Evolutionary conservation across 2,113 vertebrate species (phyloP), one percentile per base, ranked within the genome.

Genomic region (Poicephalus gulielmi): DNA sequence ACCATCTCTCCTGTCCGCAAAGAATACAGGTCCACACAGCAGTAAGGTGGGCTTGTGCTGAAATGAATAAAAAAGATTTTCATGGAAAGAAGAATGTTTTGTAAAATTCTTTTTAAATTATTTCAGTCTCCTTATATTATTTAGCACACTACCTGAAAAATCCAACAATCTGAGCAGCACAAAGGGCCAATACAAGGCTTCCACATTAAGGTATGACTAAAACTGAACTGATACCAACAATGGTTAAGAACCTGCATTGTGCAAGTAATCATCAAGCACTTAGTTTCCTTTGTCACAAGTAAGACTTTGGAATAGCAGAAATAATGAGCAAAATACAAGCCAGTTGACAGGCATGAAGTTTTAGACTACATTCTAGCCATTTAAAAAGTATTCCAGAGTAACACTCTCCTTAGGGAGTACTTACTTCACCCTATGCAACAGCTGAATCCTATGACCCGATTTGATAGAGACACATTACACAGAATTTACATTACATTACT

Each of bases 1-100:
- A 99, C 99, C 98, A 99, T 99, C 95, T 99, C 99, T 31, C 99
- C 99, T 3, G 99, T 99, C 63, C 99, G 98, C 78, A 99, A 97
- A 66, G 99, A 99, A 92, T 99, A 99, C 13, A 99, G 98, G 98
- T 99, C 99, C 49, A 99, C 99, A 84, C 99, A 99, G 84, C 99
- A 99, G 95, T 99, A 99, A 4, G 99, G 99, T 8, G 99, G 99
- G 95, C 99, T 99, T 31, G 99, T 99, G 90, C 99, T 99, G 94
- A 68, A 98, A 98, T 31, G 92, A 13, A 94, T 20, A 30, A 68
- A 67, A 63, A 60, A n/a, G 1, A 73, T 39, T 89, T 92, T 52
- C 37, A 80, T 23, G 35, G 31, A 84, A 77, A 89, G 20, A 33
- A 64, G 5, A 8, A 5, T 5, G 33, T 60, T 47, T 35, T 59